Conservation (phyloP, 1,140 invertebrate genomes). For the Trissolcus basalis region DNA sequence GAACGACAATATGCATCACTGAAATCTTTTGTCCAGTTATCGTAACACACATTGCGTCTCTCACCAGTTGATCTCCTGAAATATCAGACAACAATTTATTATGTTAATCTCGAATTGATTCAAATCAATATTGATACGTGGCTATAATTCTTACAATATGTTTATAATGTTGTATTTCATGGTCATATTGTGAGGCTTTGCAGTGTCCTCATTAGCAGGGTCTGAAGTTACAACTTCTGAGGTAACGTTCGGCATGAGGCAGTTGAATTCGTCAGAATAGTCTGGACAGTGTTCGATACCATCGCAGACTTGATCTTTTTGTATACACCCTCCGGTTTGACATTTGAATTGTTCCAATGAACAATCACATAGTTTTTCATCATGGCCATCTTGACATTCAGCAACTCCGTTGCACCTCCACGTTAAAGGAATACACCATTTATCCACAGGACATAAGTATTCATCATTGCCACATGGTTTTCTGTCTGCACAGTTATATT, state of each 20-base stretch:
- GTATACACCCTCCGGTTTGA: conserved; percentile 79
- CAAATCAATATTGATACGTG: neutral
- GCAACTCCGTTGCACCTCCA: conserved; percentile 80
- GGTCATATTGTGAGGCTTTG: conserved; percentile 35
- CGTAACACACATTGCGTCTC: conserved; percentile 75
- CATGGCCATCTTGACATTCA: conserved; percentile 81
- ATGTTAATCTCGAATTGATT: too few relatives aligned
- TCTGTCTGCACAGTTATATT: conserved; percentile 77
- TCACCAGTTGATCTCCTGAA: conserved; percentile 70
- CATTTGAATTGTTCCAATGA: conserved; percentile 78
- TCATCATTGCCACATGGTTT: conserved; percentile 76
- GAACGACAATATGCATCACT: conserved; percentile 77
- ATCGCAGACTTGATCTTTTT: conserved; percentile 77
- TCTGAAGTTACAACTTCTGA: conserved; percentile 47
- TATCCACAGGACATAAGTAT: conserved; percentile 78
- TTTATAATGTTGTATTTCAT: conserved; percentile 59
- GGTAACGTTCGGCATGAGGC: conserved; percentile 67
- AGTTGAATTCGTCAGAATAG: conserved; percentile 81
- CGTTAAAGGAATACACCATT: conserved; percentile 77
- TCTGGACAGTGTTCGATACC: conserved; percentile 80
- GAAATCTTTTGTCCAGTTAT: conserved; percentile 77
- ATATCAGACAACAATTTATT: neutral
- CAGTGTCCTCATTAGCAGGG: conserved; percentile 38
- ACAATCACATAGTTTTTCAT: conserved; percentile 81
- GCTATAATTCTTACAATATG: conserved; percentile 61